Base-by-base conservation (phyloP, 2,888 invertebrate genomes). In the Caenorhabditis macrosperma region DNA sequence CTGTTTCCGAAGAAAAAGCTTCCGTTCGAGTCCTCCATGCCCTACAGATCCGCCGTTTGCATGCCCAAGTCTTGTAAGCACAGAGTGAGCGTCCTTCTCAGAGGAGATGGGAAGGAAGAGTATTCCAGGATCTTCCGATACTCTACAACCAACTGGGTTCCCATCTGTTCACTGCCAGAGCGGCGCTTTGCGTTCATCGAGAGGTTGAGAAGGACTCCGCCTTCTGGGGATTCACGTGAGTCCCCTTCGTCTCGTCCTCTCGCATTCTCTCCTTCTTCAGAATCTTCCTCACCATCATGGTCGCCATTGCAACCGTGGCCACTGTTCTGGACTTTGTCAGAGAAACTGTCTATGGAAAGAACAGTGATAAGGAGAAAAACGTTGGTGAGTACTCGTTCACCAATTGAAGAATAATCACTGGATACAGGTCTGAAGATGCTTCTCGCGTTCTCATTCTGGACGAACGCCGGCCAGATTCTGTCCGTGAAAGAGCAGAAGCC, bases 401-500 rank as follows among this genome's bases (percentile, higher is more conserved):
- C n/a, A n/a, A n/a, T n/a, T n/a, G n/a, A n/a, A n/a, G n/a, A n/a
- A n/a, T n/a, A n/a, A n/a, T n/a, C n/a, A n/a, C n/a, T n/a, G n/a
- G n/a, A n/a, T n/a, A 20, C 50, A 68, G 75, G 9, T 7, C 41
- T 81, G 12, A 61, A 55, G 28, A 20, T 67, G 3, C 35, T 83
- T 1, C 41, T 81, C 0, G 59, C 78, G 4, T 83, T 83, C 35
- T 83, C 83, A 0, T 64, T 83, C 41, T 83, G 81, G 72, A 72
- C 81, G 3, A 83, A 83, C 44, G 83, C 77, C 20, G 57, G 63
- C 0, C 64, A 59, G 22, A 54, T 83, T 15, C 22, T 81, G n/a
- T 75, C 81, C 1, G 76, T 78, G 0, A 68, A 68, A 20, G 67
- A 78, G 17, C 78, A 71, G 5, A 75, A 82, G 61, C 68, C 76